Evolutionary conservation across 1,140 invertebrate species (phyloP).

Genomic region (Danaus melanippus): DNA sequence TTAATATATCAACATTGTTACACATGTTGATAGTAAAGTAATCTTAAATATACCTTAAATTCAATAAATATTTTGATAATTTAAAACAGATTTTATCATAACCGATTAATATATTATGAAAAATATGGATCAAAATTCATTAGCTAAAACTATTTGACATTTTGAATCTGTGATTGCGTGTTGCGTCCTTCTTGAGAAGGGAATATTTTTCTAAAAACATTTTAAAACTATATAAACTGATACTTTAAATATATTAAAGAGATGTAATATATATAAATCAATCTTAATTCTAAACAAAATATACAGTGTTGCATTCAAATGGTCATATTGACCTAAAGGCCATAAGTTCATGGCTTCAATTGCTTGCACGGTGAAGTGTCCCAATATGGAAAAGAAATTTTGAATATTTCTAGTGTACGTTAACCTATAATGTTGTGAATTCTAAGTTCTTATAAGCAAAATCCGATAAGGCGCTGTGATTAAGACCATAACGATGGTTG

Average conservation of each 20-base stretch:
- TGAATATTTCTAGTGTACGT: conserved; percentile 33
- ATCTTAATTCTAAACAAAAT: conserved; percentile 10
- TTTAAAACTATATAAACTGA: conserved; percentile 14
- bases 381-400: conserved; percentile 57
- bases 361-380: conserved; percentile 30
- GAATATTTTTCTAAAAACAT: conserved; percentile 39
- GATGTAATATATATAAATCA: conserved; percentile 6
- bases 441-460: conserved; percentile 4
- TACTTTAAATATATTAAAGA: conserved; percentile 9
- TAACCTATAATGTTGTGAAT: conserved; percentile 9
- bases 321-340: conserved; percentile 34
- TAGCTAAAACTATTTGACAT: conserved; percentile 2
- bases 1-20: too few relatives aligned
- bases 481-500: conserved; percentile 33
- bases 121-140: too few relatives aligned
- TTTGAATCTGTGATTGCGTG: conserved; percentile 47
- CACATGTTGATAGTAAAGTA: too few relatives aligned
- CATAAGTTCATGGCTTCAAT: conserved; percentile 52
- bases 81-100: too few relatives aligned
- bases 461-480: conserved; percentile 14
- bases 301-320: conserved; percentile 27
- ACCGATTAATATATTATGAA: too few relatives aligned
- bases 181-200: conserved; percentile 51
- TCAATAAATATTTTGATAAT: conserved; percentile 6
- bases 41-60: not conserved